Percentiles rank a stretch among this genome's conserved stretches.
These are phyloP conservation scores for Amphipyra berbera DNA, from an alignment of 2,888 invertebrate species.

Conservation along the genomic window DNA sequence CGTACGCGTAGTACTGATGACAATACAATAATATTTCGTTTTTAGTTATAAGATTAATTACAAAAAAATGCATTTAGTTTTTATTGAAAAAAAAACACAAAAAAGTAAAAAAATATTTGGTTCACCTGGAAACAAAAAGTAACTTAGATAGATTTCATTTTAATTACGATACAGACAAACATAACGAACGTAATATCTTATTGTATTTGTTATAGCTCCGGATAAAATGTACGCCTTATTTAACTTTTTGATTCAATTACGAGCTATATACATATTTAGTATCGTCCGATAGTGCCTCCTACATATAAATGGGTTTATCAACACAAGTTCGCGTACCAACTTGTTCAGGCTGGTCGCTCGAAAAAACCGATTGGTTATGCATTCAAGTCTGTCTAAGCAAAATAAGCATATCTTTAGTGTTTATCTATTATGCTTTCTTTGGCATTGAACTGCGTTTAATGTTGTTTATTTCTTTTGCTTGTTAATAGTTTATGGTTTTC, in stretches of 20 bases:
- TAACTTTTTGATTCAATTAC: constrained; percentile 52
- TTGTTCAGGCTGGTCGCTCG: neutral
- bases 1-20: too few relatives aligned
- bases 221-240: constrained; percentile 39
- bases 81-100: too few relatives aligned
- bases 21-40: too few relatives aligned
- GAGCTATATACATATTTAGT: constrained; percentile 40
- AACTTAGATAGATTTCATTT: neutral
- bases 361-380: constrained; percentile 46
- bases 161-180: constrained; percentile 13
- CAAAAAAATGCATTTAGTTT: too few relatives aligned
- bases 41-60: too few relatives aligned
- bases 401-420: constrained; percentile 39
- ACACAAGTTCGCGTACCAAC: constrained; percentile 16
- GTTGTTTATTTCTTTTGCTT: constrained; percentile 13
- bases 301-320: constrained; percentile 61
- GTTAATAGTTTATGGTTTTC: constrained; percentile 11
- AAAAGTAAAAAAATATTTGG: too few relatives aligned
- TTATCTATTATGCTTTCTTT: constrained; percentile 36
- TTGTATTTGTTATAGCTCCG: constrained; percentile 26
- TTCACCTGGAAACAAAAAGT: too few relatives aligned
- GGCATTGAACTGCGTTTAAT: constrained; percentile 5
- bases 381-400: constrained; percentile 24
- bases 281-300: constrained; percentile 33
- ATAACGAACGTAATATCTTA: constrained; percentile 9